Base-by-base conservation (phyloP, 2,888 invertebrate species). In the Drosophila paracracens region DNA sequence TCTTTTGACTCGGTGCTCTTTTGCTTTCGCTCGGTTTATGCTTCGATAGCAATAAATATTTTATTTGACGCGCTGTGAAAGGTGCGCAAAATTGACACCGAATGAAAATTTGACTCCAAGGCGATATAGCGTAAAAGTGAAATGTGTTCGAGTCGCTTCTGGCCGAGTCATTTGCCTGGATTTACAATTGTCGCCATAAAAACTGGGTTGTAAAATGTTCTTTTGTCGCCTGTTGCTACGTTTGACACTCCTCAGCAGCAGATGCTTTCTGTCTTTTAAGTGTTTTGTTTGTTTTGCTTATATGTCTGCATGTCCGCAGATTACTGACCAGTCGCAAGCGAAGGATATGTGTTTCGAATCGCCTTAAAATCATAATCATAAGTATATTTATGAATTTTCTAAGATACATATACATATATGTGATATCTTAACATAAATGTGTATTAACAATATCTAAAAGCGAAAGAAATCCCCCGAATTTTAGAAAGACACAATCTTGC, bases 41-140 rank as follows among this genome's bases (percentile, higher is more conserved):
- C 48, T 56, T 58, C 68, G 72, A 46, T 46, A 50, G 80, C 74
- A 76, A 77, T 86, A 89, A 88, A 89, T 82, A 78, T 88, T 90
- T 86, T 74, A 89, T 82, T 76, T 60, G 74, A 74, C 70, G 60
- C 51, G 72, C 60, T 70, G 76, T 65, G 66, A 80, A 84, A 85
- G 73, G 69, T 74, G 82, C 66, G 58, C 69, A 63, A 72, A 75
- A 74, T 82, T 81, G 71, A 64, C 79, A 74, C 64, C 64, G 53
- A 38, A 66, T 68, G 48, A 62, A 56, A 46, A 64, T 52, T 54
- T 25, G 56, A 51, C 36, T 69, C 13, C 11, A 8, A 36, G 57
- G 51, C 38, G 18, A 33, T 11, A 25, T 33, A 50, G 70, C 25
- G 60, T n/a, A 21, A 54, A 54, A 60, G 54, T 43, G 58, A 35